Percentiles rank a stretch among this genome's conserved stretches.
Conservation (phyloP, 2,888 invertebrate species). For the Sinohyriopsis cumingii region DNA sequence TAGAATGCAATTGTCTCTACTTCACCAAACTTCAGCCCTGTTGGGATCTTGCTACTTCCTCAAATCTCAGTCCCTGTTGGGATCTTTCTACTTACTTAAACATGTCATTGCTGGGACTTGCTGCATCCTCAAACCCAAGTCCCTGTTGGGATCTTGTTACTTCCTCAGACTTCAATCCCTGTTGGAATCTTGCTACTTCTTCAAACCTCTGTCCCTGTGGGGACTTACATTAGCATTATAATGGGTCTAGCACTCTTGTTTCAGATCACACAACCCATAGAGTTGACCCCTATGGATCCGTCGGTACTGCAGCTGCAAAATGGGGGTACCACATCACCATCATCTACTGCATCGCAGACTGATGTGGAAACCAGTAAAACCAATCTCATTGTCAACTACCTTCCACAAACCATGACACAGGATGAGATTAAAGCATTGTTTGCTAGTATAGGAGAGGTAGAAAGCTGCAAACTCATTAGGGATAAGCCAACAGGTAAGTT, state of each 20-base stretch:
- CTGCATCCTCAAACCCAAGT: too few species aligned
- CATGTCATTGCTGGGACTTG: too few species aligned
- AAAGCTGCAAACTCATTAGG: constrained; percentile 98
- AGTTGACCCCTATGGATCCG: constrained; percentile 59
- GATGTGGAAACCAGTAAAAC: constrained; percentile 76
- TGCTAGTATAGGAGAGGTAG: constrained; percentile 98
- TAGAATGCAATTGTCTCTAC: too few species aligned
- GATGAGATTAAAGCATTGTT: constrained; percentile 98
- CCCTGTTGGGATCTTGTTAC: too few species aligned
- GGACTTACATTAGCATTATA: neutral
- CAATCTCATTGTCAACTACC: constrained; percentile 99
- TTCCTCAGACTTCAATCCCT: too few species aligned
- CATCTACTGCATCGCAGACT: constrained; percentile 54
- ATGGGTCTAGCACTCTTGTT: constrained; percentile 7
- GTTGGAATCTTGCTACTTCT: too few species aligned
- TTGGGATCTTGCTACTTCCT: too few species aligned
- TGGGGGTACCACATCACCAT: constrained; percentile 60
- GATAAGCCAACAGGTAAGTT: constrained; percentile 94
- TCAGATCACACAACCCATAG: constrained; percentile 62
- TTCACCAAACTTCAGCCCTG: too few species aligned
- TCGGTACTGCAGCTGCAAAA: constrained; percentile 54
- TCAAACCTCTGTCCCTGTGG: too few species aligned
- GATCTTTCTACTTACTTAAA: too few species aligned
- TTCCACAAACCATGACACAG: constrained; percentile 99
- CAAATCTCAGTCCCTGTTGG: too few species aligned